A percentile compares a stretch with the other conserved stretches of the same genome.
phyloP scores from a whole-genome alignment of 2,888 invertebrate genomes.

The Volucella zonaria region DNA sequence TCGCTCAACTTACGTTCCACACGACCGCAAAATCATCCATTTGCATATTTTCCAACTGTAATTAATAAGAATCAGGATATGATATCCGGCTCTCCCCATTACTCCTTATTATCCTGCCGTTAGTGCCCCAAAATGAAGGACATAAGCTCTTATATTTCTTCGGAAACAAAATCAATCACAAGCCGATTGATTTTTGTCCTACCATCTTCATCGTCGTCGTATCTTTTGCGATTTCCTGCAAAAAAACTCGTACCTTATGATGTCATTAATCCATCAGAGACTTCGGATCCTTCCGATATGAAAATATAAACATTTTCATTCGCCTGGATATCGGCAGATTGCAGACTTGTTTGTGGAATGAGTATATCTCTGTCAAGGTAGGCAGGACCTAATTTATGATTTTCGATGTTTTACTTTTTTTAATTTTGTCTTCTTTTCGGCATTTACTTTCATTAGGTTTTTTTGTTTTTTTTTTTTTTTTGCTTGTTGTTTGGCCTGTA shows the following conservation, averaged over 20 bases:
- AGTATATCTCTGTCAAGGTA: conserved; percentile 19
- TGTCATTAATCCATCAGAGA: conserved; percentile 54
- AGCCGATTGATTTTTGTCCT: conserved; percentile 2
- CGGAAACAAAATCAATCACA: conserved; percentile 43
- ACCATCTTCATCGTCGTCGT: conserved; percentile 3
- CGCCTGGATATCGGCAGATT: conserved; percentile 34
- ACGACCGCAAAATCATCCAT: no score
- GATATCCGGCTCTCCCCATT: not conserved
- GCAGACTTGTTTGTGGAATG: conserved; percentile 7
- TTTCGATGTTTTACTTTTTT: conserved; percentile 43
- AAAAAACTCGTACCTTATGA: not conserved
- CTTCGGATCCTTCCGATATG: conserved; percentile 26
- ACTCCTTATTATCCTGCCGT: not conserved
- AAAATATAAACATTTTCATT: conserved; percentile 19
- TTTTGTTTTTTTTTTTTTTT: not conserved
- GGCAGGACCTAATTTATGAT: conserved; percentile 59
- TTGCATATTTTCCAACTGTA: no score
- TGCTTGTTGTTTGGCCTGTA: not conserved
- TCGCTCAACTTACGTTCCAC: no score
- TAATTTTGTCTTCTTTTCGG: not conserved
- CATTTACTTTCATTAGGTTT: conserved; percentile 34
- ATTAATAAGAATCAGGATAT: not conserved
- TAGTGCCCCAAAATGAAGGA: not conserved
- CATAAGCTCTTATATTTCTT: conserved; percentile 30
- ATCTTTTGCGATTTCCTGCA: conserved; percentile 1